Evolutionary conservation across 92 coral and sea anemone species (phyloP).

Genomic region (Micromussa lordhowensis): DNA sequence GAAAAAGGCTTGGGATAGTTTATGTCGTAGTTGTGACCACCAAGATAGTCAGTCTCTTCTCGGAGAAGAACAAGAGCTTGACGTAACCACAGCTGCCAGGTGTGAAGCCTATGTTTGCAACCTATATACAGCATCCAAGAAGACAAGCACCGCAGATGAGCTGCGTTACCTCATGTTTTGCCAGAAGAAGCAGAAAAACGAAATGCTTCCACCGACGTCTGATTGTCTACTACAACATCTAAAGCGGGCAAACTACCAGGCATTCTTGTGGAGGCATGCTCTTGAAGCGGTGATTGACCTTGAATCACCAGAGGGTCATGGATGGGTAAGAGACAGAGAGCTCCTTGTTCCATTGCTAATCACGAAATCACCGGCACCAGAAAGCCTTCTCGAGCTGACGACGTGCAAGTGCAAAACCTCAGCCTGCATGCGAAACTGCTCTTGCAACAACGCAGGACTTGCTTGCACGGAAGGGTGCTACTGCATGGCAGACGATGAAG

Average conservation of each 20-base stretch:
- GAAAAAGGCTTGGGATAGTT: slow-evolving; percentile 64
- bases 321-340: slow-evolving; percentile 64
- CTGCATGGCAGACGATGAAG: slow-evolving; percentile 71
- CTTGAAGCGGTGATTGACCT: slow-evolving; percentile 64
- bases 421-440: too few relatives aligned
- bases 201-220: slow-evolving; percentile 68
- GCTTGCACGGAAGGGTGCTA: slow-evolving; percentile 61
- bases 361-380: slow-evolving; percentile 70
- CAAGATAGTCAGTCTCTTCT: slow-evolving; percentile 43
- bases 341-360: slow-evolving; percentile 38
- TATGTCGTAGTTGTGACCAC: slow-evolving; percentile 36
- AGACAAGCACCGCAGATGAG: slow-evolving; percentile 57
- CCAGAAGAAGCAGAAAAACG: slow-evolving; percentile 59
- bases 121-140: slow-evolving; percentile 49
- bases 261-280: slow-evolving; percentile 67
- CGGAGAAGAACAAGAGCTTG: slow-evolving; percentile 34
- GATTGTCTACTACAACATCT: slow-evolving; percentile 64
- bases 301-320: slow-evolving; percentile 63
- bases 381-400: slow-evolving; percentile 65
- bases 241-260: too few relatives aligned
- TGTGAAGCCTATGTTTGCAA: slow-evolving; percentile 51
- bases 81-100: slow-evolving; percentile 36
- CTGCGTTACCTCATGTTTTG: slow-evolving; percentile 42
- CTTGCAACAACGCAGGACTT: slow-evolving; percentile 49
- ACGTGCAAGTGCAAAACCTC: slow-evolving; percentile 60